These are phyloP conservation scores for Pseudochirops corinnae DNA, from an alignment of 2,797 vertebrate species.

Conservation along the genomic window DNA sequence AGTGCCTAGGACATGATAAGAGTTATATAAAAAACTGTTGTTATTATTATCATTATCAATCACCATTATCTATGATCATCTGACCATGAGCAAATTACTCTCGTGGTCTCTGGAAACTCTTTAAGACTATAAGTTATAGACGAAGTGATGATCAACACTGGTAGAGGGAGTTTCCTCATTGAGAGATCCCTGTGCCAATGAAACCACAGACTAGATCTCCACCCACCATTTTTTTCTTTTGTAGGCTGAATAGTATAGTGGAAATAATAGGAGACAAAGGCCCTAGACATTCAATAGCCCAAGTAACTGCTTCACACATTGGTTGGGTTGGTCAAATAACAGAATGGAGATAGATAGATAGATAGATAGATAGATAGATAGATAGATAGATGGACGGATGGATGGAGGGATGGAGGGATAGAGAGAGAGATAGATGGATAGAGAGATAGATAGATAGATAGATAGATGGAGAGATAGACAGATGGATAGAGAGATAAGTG, in stretches of 20 bases:
- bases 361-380: too few species aligned
- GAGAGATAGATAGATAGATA: too few species aligned
- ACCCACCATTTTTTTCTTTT: neutral
- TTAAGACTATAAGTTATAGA: neutral
- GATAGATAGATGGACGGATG: too few species aligned
- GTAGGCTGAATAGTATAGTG: neutral
- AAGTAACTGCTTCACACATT: neutral
- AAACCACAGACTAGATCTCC: neutral
- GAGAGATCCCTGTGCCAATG: neutral
- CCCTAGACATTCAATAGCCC: neutral
- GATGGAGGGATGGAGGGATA: too few species aligned
- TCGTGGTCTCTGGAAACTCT: neutral
- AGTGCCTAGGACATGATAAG: neutral
- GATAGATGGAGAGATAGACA: too few species aligned
- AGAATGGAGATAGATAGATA: too few species aligned
- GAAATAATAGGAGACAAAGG: neutral
- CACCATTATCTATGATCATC: neutral
- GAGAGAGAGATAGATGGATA: too few species aligned
- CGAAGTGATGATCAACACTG: neutral
- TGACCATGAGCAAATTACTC: neutral
- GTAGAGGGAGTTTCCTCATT: neutral
- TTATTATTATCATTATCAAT: neutral
- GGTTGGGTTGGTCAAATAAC: neutral
- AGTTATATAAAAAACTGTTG: neutral
- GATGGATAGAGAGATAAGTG: too few species aligned